Evolutionary conservation across 2,888 invertebrate genomes (phyloP), one percentile per base, ranked within the genome.

Genomic region (Eristalis intricaria): DNA sequence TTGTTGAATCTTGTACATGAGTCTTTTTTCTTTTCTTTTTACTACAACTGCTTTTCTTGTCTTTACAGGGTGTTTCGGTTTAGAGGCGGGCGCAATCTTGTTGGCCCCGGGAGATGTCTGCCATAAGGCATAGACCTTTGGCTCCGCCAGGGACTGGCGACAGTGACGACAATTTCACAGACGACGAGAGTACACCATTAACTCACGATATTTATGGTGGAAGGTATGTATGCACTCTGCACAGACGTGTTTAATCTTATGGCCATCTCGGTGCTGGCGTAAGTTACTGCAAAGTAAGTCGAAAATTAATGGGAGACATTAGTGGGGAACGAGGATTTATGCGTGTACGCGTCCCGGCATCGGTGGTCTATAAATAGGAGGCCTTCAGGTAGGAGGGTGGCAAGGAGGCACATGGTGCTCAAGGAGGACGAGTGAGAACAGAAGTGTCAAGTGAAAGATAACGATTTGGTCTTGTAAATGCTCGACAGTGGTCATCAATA

Each of bases 201-300:
- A 96, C 96, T 89, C 96, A 97, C 91, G 97, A 97, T 91, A 97
- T 97, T 91, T 98, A 98, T 92, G 97, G 97, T 89, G 98, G 97
- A 94, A 97, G 98, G 98, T 98, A 94, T 93, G 94, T 90, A 65
- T 8, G 13, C 4, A 23, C 29, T 29, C 29, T 0, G 29, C 15
- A 5, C 13, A 13, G n/a, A 40, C 26, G 26, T 50, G 29, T 43
- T 56, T 29, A 61, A 63, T 40, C 2, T 13, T 23, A 38, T n/a
- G 11, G 22, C 15, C 64, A 35, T 13, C 19, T 26, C 15, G 4
- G 58, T 10, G 23, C 11, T 11, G 15, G 23, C 5, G 15, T 29
- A 60, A 60, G 15, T 60, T 23, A 26, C 26, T 26, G 60, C 60
- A 26, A 23, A 15, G 60, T 29, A 19, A 13, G 60, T n/a, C 13